Evolutionary conservation across 2,888 invertebrate genomes (phyloP).

Genomic region (Callimorpha dominula): DNA sequence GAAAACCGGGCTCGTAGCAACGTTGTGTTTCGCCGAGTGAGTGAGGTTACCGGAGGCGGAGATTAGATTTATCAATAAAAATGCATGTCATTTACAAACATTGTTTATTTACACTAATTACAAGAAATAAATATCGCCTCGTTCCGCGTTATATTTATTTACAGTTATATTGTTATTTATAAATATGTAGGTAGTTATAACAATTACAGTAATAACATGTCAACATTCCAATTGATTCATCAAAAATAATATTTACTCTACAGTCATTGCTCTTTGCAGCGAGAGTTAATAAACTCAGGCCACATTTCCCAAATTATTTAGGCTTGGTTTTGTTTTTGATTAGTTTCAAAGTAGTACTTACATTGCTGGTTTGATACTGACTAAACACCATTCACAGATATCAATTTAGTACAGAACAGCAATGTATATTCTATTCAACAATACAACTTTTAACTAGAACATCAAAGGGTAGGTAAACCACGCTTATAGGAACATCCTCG

Average conservation of each 20-base stretch:
- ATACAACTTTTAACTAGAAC: not conserved
- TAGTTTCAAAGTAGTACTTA: not conserved
- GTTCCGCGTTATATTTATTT: constrained; percentile 29
- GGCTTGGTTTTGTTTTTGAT: not conserved
- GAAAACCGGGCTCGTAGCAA: no score
- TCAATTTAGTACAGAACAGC: not conserved
- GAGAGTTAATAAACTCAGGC: not conserved
- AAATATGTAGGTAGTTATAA: not conserved
- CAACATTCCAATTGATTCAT: constrained; percentile 2
- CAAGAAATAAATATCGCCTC: constrained; percentile 43
- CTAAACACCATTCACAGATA: not conserved
- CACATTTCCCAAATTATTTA: not conserved
- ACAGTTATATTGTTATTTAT: constrained; percentile 17
- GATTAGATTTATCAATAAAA: not conserved
- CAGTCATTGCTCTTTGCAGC: no score
- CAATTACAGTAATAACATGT: constrained; percentile 6
- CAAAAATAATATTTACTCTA: not conserved
- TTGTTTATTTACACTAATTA: constrained; percentile 60
- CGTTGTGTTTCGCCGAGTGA: no score
- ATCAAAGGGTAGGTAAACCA: not conserved
- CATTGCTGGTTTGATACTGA: not conserved
- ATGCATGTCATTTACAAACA: constrained; percentile 34
- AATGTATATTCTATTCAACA: not conserved
- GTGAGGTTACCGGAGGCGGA: no score
- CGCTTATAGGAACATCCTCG: no score